phyloP scores from a whole-genome alignment of 2,113 vertebrate species.

The Prochilodus magdalenae region DNA sequence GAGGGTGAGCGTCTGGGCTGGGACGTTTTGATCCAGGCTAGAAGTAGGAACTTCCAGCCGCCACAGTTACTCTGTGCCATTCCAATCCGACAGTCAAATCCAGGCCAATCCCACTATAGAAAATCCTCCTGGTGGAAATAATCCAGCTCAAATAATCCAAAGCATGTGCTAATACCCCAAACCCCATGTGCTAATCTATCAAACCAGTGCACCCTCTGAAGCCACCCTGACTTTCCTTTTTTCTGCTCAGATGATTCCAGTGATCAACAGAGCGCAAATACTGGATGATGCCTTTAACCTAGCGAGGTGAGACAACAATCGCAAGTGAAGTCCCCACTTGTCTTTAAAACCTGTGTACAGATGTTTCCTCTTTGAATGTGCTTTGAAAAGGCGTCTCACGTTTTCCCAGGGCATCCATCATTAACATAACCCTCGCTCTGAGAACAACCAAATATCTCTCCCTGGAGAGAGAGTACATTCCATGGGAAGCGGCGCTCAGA shows the following conservation, averaged over 20 bases:
- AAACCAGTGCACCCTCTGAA: too few relatives aligned
- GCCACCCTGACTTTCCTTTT: not conserved
- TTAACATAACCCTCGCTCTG: slow-evolving; percentile 78
- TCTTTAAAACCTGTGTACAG: not conserved
- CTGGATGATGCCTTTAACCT: slow-evolving; percentile 91
- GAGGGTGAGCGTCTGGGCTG: too few relatives aligned
- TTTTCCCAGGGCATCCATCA: slow-evolving; percentile 73
- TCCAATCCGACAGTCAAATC: too few relatives aligned
- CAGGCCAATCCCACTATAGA: too few relatives aligned
- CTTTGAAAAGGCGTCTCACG: not conserved
- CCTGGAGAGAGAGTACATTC: slow-evolving; percentile 79
- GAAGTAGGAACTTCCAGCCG: too few relatives aligned
- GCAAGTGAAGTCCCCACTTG: not conserved
- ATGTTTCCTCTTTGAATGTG: not conserved
- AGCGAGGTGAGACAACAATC: slow-evolving; percentile 80
- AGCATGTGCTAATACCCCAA: too few relatives aligned
- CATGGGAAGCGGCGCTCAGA: slow-evolving; percentile 83
- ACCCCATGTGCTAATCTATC: not conserved
- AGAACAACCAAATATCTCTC: slow-evolving; percentile 81
- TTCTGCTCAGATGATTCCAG: slow-evolving; percentile 78
- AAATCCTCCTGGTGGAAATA: too few relatives aligned
- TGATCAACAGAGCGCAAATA: slow-evolving; percentile 91
- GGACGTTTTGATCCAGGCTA: too few relatives aligned
- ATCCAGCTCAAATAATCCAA: not conserved
- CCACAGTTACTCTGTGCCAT: too few relatives aligned